phyloP scores from a whole-genome alignment of 2,888 invertebrate species.

The Protodeltote pygarga region DNA sequence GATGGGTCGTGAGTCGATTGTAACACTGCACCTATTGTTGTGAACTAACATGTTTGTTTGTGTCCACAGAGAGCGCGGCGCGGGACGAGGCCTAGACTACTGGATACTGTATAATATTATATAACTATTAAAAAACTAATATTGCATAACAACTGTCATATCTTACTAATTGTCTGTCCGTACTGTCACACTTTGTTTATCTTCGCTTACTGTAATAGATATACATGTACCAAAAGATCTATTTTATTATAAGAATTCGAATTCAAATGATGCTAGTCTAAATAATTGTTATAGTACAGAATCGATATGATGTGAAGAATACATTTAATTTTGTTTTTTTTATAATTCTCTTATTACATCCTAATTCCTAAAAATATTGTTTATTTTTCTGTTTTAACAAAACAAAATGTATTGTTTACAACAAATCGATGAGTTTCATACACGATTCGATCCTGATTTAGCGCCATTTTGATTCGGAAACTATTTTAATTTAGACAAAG shows the following conservation, averaged over 20 bases:
- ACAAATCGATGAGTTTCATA: constrained; percentile 1
- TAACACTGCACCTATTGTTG: background rate
- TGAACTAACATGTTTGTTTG: constrained; percentile 17
- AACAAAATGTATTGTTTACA: constrained; percentile 13
- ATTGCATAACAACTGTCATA: constrained; percentile 62
- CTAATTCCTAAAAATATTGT: background rate
- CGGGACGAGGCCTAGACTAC: constrained; percentile 78
- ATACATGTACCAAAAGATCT: constrained; percentile 10
- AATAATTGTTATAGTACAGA: constrained; percentile 2
- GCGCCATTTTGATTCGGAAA: constrained; percentile 24
- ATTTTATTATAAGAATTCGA: constrained; percentile 1
- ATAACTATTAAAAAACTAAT: constrained; percentile 55
- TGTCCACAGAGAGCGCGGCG: constrained; percentile 67
- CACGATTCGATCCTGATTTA: constrained; percentile 5
- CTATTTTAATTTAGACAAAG: constrained; percentile 26
- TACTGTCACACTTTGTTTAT: constrained; percentile 20
- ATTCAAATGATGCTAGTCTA: constrained; percentile 11
- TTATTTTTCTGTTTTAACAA: constrained; percentile 5
- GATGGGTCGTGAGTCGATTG: no score
- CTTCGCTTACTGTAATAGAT: constrained; percentile 9
- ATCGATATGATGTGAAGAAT: constrained; percentile 10
- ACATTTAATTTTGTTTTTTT: constrained; percentile 1
- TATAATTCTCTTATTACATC: background rate
- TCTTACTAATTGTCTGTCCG: constrained; percentile 55
- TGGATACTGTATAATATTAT: constrained; percentile 58